These are phyloP conservation scores for Leptinotarsa texana DNA, from an alignment of 1,140 invertebrate genomes.

Conservation along the genomic window DNA sequence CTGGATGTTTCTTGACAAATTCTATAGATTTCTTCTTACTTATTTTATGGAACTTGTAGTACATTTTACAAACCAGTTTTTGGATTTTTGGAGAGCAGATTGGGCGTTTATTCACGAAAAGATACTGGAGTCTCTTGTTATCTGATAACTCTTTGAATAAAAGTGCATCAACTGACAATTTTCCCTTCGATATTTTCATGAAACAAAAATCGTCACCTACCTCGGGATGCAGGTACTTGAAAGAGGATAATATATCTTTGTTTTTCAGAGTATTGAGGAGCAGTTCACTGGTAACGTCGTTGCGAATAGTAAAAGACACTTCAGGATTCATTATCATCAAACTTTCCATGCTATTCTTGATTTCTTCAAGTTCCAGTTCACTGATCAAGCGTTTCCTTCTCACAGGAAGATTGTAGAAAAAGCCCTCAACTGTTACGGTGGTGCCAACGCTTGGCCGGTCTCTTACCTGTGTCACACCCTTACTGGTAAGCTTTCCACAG, in stretches of 20 bases:
- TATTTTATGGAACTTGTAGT: slow-evolving; percentile 49
- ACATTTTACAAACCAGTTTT: slow-evolving; percentile 55
- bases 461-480: slow-evolving; percentile 35
- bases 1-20: slow-evolving; percentile 55
- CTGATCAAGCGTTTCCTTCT: slow-evolving; percentile 61
- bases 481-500: slow-evolving; percentile 47
- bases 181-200: slow-evolving; percentile 58
- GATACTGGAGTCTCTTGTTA: slow-evolving; percentile 61
- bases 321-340: slow-evolving; percentile 63
- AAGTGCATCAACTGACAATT: slow-evolving; percentile 61
- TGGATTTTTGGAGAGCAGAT: slow-evolving; percentile 61
- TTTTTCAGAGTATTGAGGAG: slow-evolving; percentile 63
- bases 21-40: slow-evolving; percentile 17
- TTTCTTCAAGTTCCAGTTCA: slow-evolving; percentile 62
- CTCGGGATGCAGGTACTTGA: slow-evolving; percentile 59
- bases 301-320: slow-evolving; percentile 64
- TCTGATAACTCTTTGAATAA: slow-evolving; percentile 58
- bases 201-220: slow-evolving; percentile 57
- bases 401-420: slow-evolving; percentile 67
- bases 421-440: slow-evolving; percentile 65
- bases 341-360: slow-evolving; percentile 61
- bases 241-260: slow-evolving; percentile 58
- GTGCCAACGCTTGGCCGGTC: slow-evolving; percentile 62
- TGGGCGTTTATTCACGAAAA: slow-evolving; percentile 66
- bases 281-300: slow-evolving; percentile 63